These are phyloP conservation scores for Gorsachius magnificus DNA, from an alignment of 2,797 vertebrate species.

Conservation along the genomic window DNA sequence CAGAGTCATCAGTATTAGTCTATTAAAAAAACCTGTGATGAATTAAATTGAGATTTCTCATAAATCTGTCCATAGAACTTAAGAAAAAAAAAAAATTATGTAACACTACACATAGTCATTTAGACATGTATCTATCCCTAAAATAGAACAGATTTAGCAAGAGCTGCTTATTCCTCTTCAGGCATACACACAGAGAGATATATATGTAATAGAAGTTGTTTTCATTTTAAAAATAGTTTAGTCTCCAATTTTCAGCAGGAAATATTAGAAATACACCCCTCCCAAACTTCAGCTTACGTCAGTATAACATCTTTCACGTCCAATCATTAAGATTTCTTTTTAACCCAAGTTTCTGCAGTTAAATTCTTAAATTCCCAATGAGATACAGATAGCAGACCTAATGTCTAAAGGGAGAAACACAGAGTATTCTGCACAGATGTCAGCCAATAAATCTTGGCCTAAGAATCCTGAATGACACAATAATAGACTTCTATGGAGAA, in stretches of 20 bases:
- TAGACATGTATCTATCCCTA: not conserved
- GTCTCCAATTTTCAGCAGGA: not conserved
- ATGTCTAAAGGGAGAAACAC: not conserved
- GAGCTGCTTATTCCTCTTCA: not conserved
- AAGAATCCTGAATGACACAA: not conserved
- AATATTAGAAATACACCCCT: not conserved
- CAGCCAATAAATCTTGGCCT: not conserved
- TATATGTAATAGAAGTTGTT: not conserved
- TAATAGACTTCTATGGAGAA: not conserved
- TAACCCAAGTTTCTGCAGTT: not conserved
- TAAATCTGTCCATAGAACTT: not conserved
- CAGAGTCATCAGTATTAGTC: not conserved
- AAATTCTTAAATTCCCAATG: not conserved
- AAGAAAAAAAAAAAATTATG: not conserved
- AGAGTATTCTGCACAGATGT: not conserved
- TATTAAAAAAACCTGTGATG: too few species aligned
- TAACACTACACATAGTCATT: not conserved
- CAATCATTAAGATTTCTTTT: not conserved
- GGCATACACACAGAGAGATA: too few species aligned
- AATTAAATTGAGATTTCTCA: not conserved
- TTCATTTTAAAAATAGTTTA: not conserved
- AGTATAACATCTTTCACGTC: not conserved
- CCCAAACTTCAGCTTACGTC: not conserved
- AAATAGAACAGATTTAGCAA: not conserved
- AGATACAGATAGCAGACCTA: not conserved